A percentile compares a stretch with the other conserved stretches of the same genome.
Evolutionary conservation across 2,797 vertebrate species (phyloP).

Genomic region (Bradypodion pumilum): DNA sequence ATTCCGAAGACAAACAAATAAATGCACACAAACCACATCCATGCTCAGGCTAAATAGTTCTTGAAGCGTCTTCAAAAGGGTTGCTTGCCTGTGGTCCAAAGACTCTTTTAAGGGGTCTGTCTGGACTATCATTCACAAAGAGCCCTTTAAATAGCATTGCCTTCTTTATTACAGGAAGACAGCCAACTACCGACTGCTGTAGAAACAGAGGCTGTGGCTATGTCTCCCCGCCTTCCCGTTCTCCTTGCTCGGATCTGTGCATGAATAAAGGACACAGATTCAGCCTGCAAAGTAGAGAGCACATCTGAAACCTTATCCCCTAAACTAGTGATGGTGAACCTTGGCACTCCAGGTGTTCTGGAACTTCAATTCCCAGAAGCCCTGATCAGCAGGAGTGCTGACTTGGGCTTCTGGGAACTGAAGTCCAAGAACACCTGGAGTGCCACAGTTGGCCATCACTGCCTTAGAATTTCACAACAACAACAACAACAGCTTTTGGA

Average conservation of each 20-base stretch:
- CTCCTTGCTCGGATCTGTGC: not conserved
- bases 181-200: not conserved
- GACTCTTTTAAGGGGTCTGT: not conserved
- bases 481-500: too few species aligned
- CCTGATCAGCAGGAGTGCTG: too few species aligned
- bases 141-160: constrained; percentile 9
- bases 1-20: not conserved
- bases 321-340: too few species aligned
- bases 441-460: too few species aligned
- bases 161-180: not conserved
- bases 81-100: not conserved
- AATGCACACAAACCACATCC: not conserved
- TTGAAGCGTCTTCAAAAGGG: not conserved
- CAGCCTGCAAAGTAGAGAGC: too few species aligned
- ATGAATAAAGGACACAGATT: not conserved
- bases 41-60: not conserved
- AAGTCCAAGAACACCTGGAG: too few species aligned
- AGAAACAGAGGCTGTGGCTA: not conserved
- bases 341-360: too few species aligned
- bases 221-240: not conserved
- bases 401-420: too few species aligned
- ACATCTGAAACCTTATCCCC: not conserved
- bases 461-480: too few species aligned
- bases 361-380: too few species aligned
- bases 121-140: not conserved